These are phyloP conservation scores for Dipus sagitta DNA, from an alignment of 2,797 vertebrate genomes.

Conservation along the genomic window DNA sequence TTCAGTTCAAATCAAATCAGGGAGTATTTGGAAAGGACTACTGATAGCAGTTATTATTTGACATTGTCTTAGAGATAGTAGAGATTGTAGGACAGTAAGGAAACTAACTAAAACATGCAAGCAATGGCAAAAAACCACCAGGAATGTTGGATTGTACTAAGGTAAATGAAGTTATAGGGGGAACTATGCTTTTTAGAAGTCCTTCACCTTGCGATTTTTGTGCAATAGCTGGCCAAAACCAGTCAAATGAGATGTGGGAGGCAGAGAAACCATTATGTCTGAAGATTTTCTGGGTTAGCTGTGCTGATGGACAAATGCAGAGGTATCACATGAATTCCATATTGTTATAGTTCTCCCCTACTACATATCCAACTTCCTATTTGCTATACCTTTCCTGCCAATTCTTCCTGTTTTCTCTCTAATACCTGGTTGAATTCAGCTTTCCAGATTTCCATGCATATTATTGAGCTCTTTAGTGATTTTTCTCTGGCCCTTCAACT, in stretches of 20 bases:
- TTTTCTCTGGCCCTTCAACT: slow-evolving; percentile 30
- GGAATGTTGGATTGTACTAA: slow-evolving; percentile 11
- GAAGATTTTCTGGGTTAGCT: background rate
- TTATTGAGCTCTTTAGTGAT: background rate
- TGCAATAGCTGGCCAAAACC: background rate
- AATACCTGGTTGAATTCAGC: background rate
- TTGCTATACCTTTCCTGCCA: background rate
- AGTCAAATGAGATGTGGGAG: background rate
- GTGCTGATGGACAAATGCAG: background rate
- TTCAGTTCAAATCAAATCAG: slow-evolving; percentile 63
- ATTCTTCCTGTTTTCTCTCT: background rate
- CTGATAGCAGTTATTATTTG: slow-evolving; percentile 48
- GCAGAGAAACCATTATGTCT: background rate
- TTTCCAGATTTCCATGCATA: slow-evolving; percentile 9
- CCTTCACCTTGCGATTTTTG: background rate
- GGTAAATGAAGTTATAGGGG: slow-evolving; percentile 15
- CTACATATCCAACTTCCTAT: background rate
- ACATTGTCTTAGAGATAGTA: slow-evolving; percentile 37
- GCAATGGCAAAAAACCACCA: background rate
- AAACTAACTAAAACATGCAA: background rate
- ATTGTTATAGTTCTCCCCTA: background rate
- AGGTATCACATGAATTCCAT: background rate
- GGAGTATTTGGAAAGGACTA: slow-evolving; percentile 19
- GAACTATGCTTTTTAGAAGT: slow-evolving; percentile 15
- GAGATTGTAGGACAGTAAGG: background rate